Evolutionary conservation across 2,888 invertebrate genomes (phyloP), one percentile per base, ranked within the genome.

Genomic region (Tipula confusa): DNA sequence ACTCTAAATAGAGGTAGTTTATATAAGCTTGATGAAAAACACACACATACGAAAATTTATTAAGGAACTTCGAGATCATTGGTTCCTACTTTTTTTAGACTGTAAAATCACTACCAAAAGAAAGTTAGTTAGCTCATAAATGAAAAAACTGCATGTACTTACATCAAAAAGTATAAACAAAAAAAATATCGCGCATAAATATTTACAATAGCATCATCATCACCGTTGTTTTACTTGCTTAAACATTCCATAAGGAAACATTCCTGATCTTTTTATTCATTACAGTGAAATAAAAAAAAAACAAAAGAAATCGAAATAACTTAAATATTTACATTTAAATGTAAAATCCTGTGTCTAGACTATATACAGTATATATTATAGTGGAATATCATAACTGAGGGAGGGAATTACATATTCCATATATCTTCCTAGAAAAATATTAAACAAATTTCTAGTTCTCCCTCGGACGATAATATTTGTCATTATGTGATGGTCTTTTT

Each of bases 291-390:
- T 64, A 48, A 18, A 18, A 48, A n/a, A 24, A 64, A 11, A 64
- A 64, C 64, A 64, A 64, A 43, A 9, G 24, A 64, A 18, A 64
- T 24, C 24, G 64, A 64, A 64, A 64, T 64, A 64, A 64, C 64
- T 64, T 64, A 64, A 64, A 64, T 64, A 64, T 64, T 18, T 64
- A 64, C 24, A 64, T 64, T 64, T 64, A 2, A 64, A 18, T 18
- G 64, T 24, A 64, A 64, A 64, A 64, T 64, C 64, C 64, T 64
- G 24, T 64, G 64, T 64, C 64, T 64, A 64, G 64, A 24, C 64
- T 64, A 64, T n/a, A n/a, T 6, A 24, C 64, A 6, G 15, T 64
- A 64, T 18, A n/a, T 64, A 24, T 24, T 18, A 24, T 64, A 24
- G 24, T 9, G 64, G 24, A 64, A 64, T 64, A 64, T 24, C 64